Base-by-base conservation (phyloP, 1,140 invertebrate species). In the Popillia japonica region DNA sequence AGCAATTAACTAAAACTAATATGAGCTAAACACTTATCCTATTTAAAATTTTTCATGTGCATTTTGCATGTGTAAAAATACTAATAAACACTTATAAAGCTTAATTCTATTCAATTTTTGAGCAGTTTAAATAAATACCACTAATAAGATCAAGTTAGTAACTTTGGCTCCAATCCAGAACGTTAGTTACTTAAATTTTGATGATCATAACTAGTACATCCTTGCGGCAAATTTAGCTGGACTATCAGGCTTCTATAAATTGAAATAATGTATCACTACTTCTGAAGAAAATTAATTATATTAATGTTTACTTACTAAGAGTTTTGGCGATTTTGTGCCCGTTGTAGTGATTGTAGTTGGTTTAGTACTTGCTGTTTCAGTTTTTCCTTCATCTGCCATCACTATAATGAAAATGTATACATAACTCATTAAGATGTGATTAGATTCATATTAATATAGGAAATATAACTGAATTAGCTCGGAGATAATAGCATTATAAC, bases 331-430 rank as follows among this genome's bases (percentile, higher is more conserved):
- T 55, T 17, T 55, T 55, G 14, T n/a, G 14, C 11, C 17, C 0
- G 10, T 17, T 17, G 48, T 55, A 7, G 48, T 55, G 10, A 10
- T 48, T 3, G 44, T n/a, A 17, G 48, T 55, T 7, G 48, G 2
- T 68, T 23, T 68, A 10, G 61, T 68, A 48, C 10, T 48, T 7
- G 44, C 44, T 23, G 61, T 68, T 23, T 9, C 61, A 23, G 10
- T 68, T 14, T 68, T 68, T 23, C 10, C 61, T 68, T 68, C 61
- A 23, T 68, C 61, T 23, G 61, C 61, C 61, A 68, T 68, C 61
- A 68, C 61, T 68, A 34, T 22, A 68, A 68, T 22, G 27, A 27
- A 68, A 10, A 10, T 68, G 22, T 68, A 6, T 22, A 14, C 20
- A 64, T 68, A 14, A 4, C 6, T 17, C 0, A 6, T 6, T 55